Conservation (phyloP, 2,113 vertebrate species). For the Daboia siamensis region DNA sequence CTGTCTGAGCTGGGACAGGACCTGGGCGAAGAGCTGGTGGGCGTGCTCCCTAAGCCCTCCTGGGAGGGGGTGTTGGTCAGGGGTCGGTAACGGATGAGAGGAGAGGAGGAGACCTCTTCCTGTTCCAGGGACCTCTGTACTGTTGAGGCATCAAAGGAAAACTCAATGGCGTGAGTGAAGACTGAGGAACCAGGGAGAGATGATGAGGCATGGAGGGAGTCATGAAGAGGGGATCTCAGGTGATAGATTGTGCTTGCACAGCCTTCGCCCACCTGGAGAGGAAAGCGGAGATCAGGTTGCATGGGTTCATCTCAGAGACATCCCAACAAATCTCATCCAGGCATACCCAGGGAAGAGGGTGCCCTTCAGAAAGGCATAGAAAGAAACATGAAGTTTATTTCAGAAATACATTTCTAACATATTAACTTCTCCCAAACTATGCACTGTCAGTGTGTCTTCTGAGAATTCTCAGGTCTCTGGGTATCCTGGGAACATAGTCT, state of each 20-base stretch:
- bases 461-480: neutral
- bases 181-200: conserved; percentile 57
- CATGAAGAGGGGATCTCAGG: conserved; percentile 73
- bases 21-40: conserved; percentile 70
- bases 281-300: neutral
- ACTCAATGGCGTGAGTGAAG: conserved; percentile 61
- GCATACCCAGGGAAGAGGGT: neutral
- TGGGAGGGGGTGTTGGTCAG: conserved; percentile 81
- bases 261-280: conserved; percentile 66
- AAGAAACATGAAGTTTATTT: neutral
- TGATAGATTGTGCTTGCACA: conserved; percentile 69
- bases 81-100: conserved; percentile 75
- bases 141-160: conserved; percentile 76
- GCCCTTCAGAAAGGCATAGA: neutral
- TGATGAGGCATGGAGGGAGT: conserved; percentile 64
- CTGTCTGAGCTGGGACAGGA: conserved; percentile 78
- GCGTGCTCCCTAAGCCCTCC: conserved; percentile 75
- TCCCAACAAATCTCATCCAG: neutral
- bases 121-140: conserved; percentile 71
- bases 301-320: neutral
- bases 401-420: neutral
- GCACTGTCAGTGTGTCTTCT: neutral
- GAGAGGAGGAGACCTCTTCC: conserved; percentile 60
- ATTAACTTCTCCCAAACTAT: neutral
- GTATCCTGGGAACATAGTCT: neutral